These are phyloP conservation scores for Nemotelus pantherinus DNA, from an alignment of 2,888 invertebrate species.

Conservation along the genomic window DNA sequence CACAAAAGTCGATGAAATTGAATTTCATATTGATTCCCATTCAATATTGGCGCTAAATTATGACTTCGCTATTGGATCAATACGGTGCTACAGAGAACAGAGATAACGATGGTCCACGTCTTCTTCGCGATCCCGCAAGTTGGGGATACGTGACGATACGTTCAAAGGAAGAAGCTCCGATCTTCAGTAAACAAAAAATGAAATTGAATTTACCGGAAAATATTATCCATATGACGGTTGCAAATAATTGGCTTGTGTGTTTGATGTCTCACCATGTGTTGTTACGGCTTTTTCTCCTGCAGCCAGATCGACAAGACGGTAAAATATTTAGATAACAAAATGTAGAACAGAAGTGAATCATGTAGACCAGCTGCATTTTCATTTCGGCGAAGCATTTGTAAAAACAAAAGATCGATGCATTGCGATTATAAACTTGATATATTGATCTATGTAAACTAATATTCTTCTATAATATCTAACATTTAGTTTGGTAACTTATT, in stretches of 20 bases:
- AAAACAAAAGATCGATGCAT: no score
- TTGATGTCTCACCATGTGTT: constrained; percentile 85
- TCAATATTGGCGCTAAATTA: constrained; percentile 57
- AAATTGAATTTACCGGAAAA: constrained; percentile 81
- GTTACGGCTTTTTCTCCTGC: constrained; percentile 82
- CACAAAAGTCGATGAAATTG: not conserved
- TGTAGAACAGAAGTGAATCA: not conserved
- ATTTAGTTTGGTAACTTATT: no score
- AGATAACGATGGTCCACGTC: constrained; percentile 55
- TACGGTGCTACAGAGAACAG: constrained; percentile 80
- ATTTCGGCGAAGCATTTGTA: no score
- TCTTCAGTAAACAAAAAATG: constrained; percentile 87
- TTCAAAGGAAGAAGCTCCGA: constrained; percentile 79
- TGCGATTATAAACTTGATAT: no score
- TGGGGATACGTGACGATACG: constrained; percentile 69
- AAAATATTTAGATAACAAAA: constrained; percentile 48
- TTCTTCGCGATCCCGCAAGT: constrained; percentile 64
- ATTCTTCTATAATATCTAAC: no score
- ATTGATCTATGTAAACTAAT: no score
- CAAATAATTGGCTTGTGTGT: constrained; percentile 84
- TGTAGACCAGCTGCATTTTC: no score
- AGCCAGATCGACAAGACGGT: constrained; percentile 83
- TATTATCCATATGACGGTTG: constrained; percentile 82
- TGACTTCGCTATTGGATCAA: constrained; percentile 88
- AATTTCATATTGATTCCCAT: not conserved